Percentiles rank a stretch among this genome's conserved stretches.
phyloP scores from a whole-genome alignment of 2,113 vertebrate genomes.

The Eurypyga helias region DNA sequence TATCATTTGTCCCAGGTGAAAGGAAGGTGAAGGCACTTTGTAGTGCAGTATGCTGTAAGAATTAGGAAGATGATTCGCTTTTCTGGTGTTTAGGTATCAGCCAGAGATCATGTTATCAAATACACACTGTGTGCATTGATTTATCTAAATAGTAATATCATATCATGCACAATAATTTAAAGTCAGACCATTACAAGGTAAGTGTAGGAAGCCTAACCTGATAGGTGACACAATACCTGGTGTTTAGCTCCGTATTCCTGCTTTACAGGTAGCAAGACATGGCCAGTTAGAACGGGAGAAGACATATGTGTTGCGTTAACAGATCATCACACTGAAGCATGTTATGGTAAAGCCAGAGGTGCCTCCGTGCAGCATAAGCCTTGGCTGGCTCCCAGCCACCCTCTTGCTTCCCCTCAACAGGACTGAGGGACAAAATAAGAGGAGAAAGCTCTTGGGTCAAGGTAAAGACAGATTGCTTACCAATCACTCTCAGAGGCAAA shows the following conservation, averaged over 20 bases:
- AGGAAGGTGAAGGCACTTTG: background rate
- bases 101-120: background rate
- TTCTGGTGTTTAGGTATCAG: background rate
- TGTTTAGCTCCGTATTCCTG: background rate
- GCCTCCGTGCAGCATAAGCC: accelerated
- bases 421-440: background rate
- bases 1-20: background rate
- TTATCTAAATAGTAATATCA: background rate
- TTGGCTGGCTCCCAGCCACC: background rate
- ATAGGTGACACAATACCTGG: background rate
- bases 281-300: background rate
- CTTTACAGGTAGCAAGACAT: background rate
- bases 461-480: background rate
- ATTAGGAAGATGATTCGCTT: background rate
- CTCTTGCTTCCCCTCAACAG: background rate
- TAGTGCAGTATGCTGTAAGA: background rate
- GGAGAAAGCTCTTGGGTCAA: background rate
- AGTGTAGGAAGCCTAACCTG: background rate
- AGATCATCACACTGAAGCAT: background rate
- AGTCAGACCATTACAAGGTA: background rate
- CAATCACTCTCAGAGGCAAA: background rate
- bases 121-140: background rate
- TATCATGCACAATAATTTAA: background rate
- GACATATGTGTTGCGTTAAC: background rate
- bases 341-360: background rate